Percentiles rank a stretch among this genome's conserved stretches.
These are phyloP conservation scores for Colletes latitarsis DNA, from an alignment of 1,140 invertebrate genomes.

Conservation along the genomic window DNA sequence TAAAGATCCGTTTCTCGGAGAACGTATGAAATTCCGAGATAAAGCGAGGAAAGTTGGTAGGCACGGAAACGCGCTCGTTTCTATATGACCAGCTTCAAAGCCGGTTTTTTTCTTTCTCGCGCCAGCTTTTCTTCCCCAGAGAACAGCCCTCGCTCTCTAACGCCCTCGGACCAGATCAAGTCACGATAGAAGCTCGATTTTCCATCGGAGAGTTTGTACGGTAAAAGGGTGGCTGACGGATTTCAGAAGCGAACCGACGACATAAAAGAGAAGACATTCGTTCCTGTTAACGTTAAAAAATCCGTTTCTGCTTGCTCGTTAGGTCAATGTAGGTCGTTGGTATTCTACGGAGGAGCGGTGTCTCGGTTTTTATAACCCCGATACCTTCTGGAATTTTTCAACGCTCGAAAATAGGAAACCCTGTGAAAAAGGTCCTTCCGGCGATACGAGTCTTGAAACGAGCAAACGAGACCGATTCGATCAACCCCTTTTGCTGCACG, in stretches of 20 bases:
- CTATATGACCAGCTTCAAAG: conserved; percentile 11
- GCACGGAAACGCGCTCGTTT: no score
- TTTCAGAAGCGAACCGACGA: conserved; percentile 10
- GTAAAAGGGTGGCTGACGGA: background rate
- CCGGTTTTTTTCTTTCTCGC: background rate
- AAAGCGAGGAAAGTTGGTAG: background rate
- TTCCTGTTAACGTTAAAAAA: conserved; percentile 2
- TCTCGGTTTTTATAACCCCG: conserved; percentile 10
- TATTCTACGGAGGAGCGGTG: background rate
- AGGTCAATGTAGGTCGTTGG: conserved; percentile 9
- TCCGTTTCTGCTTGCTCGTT: conserved; percentile 9
- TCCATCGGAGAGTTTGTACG: conserved; percentile 7
- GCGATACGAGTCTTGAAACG: background rate
- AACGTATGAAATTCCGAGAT: background rate
- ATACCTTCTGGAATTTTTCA: background rate
- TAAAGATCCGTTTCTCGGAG: background rate
- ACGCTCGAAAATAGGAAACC: background rate
- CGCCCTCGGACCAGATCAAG: background rate
- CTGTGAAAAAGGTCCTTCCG: background rate
- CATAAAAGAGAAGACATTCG: conserved; percentile 13
- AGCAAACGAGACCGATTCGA: background rate
- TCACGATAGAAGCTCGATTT: conserved; percentile 11
- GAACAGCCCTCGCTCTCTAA: background rate
- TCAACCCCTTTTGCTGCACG: background rate
- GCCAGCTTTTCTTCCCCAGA: background rate